These are phyloP conservation scores for Antedon mediterranea DNA, from an alignment of 53 echinoderm and acorn worm species.

Conservation along the genomic window DNA sequence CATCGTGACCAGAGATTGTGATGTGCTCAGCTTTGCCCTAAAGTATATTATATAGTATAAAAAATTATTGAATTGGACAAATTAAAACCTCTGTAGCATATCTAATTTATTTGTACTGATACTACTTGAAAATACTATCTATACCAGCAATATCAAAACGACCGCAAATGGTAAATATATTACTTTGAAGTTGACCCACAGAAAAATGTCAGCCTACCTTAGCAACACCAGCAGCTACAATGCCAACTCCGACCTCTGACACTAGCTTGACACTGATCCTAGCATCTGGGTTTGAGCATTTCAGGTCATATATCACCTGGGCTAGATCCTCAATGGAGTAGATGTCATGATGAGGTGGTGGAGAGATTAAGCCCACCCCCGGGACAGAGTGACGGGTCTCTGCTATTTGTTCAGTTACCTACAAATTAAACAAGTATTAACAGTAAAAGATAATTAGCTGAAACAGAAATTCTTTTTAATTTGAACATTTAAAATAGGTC, in stretches of 20 bases:
- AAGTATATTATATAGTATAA: background rate
- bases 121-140: too few relatives aligned
- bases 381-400: constrained; percentile 79
- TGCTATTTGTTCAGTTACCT: constrained; percentile 79
- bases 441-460: too few relatives aligned
- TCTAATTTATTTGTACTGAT: too few relatives aligned
- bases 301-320: constrained; percentile 89
- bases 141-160: too few relatives aligned
- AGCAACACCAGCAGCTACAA: constrained; percentile 90
- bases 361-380: constrained; percentile 89
- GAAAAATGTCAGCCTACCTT: too few relatives aligned
- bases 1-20: constrained; percentile 90
- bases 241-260: constrained; percentile 97
- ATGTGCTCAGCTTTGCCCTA: constrained; percentile 98
- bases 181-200: too few relatives aligned
- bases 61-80: background rate
- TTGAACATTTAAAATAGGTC: too few relatives aligned
- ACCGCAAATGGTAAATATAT: too few relatives aligned
- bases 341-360: constrained; percentile 97
- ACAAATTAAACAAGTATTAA: background rate
- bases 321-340: constrained; percentile 98
- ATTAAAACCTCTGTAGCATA: too few relatives aligned
- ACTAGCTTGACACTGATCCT: constrained; percentile 96
- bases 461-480: too few relatives aligned
- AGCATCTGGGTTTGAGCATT: constrained; percentile 92